Percentiles rank a stretch among this genome's conserved stretches.
These are phyloP conservation scores for Nicator chloris DNA, from an alignment of 2,113 vertebrate species.

Conservation along the genomic window DNA sequence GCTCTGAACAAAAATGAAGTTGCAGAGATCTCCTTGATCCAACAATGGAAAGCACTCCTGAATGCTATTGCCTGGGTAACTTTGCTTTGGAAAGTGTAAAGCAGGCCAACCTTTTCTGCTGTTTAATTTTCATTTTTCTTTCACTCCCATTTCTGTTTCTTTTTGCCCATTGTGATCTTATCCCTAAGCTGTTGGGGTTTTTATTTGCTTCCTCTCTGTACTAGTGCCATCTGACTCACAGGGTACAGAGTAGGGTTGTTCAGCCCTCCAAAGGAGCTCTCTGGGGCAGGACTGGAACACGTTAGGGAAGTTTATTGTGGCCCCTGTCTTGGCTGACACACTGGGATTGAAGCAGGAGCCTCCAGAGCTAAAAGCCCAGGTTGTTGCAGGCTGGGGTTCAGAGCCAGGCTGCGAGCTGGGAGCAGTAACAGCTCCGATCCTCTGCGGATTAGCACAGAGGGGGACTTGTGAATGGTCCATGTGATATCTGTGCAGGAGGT, in stretches of 20 bases:
- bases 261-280: not conserved
- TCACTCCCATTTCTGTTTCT: not conserved
- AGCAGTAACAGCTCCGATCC: not conserved
- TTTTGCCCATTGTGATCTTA: not conserved
- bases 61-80: not conserved
- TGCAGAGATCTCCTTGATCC: not conserved
- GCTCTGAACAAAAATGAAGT: not conserved
- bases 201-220: not conserved
- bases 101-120: not conserved
- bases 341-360: not conserved
- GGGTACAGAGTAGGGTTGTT: conserved; percentile 3
- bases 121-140: not conserved
- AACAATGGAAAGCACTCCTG: not conserved
- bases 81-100: not conserved
- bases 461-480: conserved; percentile 35
- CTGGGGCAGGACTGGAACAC: conserved; percentile 4
- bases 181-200: not conserved
- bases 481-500: conserved; percentile 56
- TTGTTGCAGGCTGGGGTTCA: conserved; percentile 21
- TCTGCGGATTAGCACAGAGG: conserved; percentile 43
- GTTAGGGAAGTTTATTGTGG: conserved; percentile 46
- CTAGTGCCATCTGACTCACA: not conserved
- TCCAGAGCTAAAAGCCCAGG: conserved; percentile 50
- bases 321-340: conserved; percentile 10
- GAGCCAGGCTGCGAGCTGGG: conserved; percentile 5